Percentiles rank a stretch among this genome's conserved stretches.
Evolutionary conservation across 2,113 vertebrate species (phyloP).

Genomic region (Hemiprocne comata): DNA sequence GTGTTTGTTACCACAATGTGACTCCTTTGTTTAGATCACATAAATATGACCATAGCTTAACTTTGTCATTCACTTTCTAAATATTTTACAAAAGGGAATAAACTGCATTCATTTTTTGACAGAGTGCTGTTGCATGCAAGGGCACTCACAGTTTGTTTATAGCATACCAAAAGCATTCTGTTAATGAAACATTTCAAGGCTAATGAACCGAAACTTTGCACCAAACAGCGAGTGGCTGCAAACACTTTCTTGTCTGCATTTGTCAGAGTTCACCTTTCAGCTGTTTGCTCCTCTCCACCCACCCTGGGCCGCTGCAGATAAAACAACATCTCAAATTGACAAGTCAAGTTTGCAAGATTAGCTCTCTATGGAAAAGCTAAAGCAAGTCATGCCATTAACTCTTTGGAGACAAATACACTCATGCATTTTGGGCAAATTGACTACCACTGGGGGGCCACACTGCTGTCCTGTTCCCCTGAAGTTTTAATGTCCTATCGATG

Average conservation of each 20-base stretch:
- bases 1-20: not conserved
- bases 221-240: slow-evolving; percentile 35
- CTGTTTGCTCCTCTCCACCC: slow-evolving; percentile 67
- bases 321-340: slow-evolving; percentile 78
- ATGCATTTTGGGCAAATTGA: not conserved
- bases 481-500: not conserved
- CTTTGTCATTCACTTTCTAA: not conserved
- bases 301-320: slow-evolving; percentile 72
- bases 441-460: not conserved
- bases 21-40: not conserved
- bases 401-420: not conserved
- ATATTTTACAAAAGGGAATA: not conserved
- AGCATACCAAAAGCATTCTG: slow-evolving; percentile 27
- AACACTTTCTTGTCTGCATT: slow-evolving; percentile 34
- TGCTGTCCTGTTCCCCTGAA: not conserved
- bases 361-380: not conserved
- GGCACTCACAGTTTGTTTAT: slow-evolving; percentile 13
- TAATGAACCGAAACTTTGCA: slow-evolving; percentile 69
- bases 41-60: not conserved
- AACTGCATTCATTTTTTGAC: not conserved
- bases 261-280: slow-evolving; percentile 74
- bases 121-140: not conserved
- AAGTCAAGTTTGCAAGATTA: slow-evolving; percentile 24
- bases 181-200: slow-evolving; percentile 60
- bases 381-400: slow-evolving; percentile 33